Conservation (phyloP, 2,113 vertebrate species). For the Climacteris rufus region DNA sequence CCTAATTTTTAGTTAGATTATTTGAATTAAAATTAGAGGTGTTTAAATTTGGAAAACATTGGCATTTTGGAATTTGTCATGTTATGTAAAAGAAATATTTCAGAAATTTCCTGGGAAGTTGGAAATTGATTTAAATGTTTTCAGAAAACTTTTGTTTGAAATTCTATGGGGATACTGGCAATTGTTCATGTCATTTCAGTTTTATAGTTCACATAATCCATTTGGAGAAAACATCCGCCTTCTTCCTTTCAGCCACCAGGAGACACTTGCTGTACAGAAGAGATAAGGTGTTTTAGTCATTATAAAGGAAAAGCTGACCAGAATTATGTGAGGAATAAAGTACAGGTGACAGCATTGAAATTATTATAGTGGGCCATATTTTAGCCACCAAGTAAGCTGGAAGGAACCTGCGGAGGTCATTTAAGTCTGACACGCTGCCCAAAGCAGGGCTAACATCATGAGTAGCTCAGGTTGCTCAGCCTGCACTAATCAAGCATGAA, state of each 20-base stretch:
- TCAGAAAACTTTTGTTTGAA: not conserved
- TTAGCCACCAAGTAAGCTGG: not conserved
- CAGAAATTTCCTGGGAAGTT: not conserved
- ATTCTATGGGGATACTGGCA: not conserved
- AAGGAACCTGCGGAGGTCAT: not conserved
- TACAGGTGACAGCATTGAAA: not conserved
- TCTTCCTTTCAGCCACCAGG: constrained; percentile 40
- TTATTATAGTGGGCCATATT: not conserved
- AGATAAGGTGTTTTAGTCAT: not conserved
- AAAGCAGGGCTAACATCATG: not conserved
- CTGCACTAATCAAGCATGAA: not conserved
- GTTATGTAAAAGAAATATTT: not conserved
- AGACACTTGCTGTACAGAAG: constrained; percentile 39
- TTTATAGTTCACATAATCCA: not conserved
- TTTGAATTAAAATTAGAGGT: not conserved
- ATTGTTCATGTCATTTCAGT: not conserved
- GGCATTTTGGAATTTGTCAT: not conserved
- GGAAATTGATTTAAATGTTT: not conserved
- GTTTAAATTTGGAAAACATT: not conserved
- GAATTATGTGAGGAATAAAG: not conserved
- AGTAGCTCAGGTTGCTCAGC: not conserved
- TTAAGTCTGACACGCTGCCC: not conserved
- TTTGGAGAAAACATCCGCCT: not conserved
- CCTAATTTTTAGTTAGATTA: not conserved
- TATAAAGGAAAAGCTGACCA: not conserved